These are phyloP conservation scores for Ahaetulla prasina DNA, from an alignment of 2,113 vertebrate species.

Conservation along the genomic window DNA sequence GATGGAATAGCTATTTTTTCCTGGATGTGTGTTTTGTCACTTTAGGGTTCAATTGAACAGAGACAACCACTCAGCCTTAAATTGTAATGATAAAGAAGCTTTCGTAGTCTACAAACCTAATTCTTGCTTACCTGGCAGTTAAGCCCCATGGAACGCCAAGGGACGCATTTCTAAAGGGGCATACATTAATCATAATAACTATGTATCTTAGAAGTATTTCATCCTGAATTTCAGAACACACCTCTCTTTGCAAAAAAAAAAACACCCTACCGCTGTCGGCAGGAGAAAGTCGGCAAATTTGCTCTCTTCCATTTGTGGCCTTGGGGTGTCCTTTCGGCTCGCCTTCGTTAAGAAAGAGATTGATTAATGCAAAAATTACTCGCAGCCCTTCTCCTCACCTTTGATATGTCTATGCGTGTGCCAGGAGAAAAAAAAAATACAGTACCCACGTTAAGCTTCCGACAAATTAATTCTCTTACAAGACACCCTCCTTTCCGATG, in stretches of 20 bases:
- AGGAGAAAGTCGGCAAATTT: background rate
- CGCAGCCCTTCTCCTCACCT: background rate
- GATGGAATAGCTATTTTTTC: background rate
- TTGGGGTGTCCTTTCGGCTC: background rate
- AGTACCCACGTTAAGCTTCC: conserved; percentile 51
- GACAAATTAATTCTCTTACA: conserved; percentile 57
- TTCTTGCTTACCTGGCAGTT: background rate
- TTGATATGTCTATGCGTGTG: background rate
- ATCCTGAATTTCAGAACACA: background rate
- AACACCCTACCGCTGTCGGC: background rate
- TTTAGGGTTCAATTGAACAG: background rate
- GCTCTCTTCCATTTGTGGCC: background rate
- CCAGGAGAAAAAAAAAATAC: conserved; percentile 14
- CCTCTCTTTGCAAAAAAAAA: background rate
- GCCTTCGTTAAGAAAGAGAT: background rate
- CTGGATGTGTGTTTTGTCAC: background rate
- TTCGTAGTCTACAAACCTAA: background rate
- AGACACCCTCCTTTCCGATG: conserved; percentile 47
- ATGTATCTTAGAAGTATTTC: background rate
- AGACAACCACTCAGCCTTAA: background rate
- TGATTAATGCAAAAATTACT: conserved; percentile 6
- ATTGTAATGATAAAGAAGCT: background rate
- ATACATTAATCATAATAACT: background rate
- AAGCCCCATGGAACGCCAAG: background rate
- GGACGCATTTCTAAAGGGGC: background rate